Conservation (phyloP, 2,113 vertebrate species). For the Antigone vipio region DNA sequence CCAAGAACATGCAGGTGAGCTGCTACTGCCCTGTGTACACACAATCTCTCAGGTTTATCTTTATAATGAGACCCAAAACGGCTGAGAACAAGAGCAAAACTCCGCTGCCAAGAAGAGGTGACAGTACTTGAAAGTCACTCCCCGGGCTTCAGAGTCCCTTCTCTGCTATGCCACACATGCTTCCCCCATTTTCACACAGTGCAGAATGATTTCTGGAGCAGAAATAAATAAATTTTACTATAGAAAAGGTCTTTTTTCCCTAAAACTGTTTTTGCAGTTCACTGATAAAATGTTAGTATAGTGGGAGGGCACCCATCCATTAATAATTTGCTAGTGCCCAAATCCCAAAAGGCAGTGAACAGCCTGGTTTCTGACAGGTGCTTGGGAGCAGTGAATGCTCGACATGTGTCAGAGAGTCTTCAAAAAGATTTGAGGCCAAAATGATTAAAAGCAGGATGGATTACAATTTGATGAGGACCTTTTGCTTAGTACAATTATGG, state of each 20-base stretch:
- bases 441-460: background rate
- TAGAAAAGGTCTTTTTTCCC: background rate
- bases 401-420: background rate
- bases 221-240: background rate
- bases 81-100: background rate
- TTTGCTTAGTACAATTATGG: background rate
- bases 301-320: background rate
- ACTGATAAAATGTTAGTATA: background rate
- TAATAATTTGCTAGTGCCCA: background rate
- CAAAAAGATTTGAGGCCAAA: background rate
- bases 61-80: background rate
- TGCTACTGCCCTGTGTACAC: background rate
- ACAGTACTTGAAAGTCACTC: background rate
- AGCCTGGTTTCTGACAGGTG: background rate
- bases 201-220: background rate
- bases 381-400: accelerated
- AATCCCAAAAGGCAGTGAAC: background rate
- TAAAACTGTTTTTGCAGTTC: background rate
- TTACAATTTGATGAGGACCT: background rate
- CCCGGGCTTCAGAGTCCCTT: background rate
- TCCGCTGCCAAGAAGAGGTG: background rate
- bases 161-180: background rate
- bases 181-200: background rate
- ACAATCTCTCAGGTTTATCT: background rate
- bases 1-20: background rate